Evolutionary conservation across 2,888 invertebrate species (phyloP).

Genomic region (Plagiodera versicolora): DNA sequence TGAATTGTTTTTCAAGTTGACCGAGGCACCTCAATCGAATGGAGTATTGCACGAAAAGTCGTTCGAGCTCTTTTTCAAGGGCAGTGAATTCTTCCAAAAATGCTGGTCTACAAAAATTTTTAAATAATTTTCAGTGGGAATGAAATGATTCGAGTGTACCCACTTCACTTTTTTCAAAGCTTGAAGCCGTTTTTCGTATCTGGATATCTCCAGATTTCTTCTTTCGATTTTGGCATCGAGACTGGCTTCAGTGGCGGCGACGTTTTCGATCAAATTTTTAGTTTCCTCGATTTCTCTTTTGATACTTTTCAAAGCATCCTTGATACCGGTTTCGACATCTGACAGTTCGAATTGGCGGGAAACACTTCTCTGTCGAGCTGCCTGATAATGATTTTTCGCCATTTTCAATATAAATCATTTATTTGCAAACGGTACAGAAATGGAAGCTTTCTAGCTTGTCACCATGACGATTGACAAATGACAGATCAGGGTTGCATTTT

Average conservation of each 20-base stretch:
- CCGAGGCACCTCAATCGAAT: slow-evolving; percentile 84
- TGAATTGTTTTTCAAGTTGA: slow-evolving; percentile 84
- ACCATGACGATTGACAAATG: no score
- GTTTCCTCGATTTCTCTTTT: slow-evolving; percentile 73
- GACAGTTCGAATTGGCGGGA: slow-evolving; percentile 80
- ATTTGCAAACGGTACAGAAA: no score
- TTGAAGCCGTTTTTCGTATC: slow-evolving; percentile 90
- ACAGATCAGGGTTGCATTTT: no score
- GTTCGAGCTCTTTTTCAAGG: slow-evolving; percentile 81
- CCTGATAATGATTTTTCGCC: no score
- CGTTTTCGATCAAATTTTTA: slow-evolving; percentile 77
- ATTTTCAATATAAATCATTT: no score
- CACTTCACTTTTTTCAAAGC: slow-evolving; percentile 93
- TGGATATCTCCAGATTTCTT: slow-evolving; percentile 82
- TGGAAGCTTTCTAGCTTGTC: no score
- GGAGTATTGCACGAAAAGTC: slow-evolving; percentile 86
- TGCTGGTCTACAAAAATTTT: no score
- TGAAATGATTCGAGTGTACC: neutral
- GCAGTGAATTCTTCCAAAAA: slow-evolving; percentile 95
- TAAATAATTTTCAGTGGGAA: neutral
- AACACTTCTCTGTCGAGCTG: slow-evolving; percentile 77
- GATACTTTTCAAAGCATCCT: slow-evolving; percentile 71
- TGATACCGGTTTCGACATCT: slow-evolving; percentile 79
- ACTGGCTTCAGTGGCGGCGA: slow-evolving; percentile 85
- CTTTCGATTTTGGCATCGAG: slow-evolving; percentile 92